Conservation (phyloP, 2,797 vertebrate genomes). For the Champsocephalus esox region DNA sequence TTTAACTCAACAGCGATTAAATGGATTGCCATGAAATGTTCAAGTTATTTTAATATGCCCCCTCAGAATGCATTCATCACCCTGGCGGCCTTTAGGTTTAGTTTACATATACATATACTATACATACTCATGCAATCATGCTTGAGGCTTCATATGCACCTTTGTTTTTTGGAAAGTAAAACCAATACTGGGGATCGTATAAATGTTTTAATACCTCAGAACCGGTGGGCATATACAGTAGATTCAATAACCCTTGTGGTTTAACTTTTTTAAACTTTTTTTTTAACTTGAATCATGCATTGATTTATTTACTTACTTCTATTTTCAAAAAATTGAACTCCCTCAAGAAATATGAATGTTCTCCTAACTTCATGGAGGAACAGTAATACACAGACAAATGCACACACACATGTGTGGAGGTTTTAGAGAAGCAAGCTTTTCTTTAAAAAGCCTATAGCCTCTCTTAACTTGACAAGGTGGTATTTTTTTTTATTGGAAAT, state of each 20-base stretch:
- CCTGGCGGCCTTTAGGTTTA: too few species aligned
- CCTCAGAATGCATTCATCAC: too few species aligned
- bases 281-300: neutral
- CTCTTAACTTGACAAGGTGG: slow-evolving; percentile 9
- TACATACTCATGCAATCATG: neutral
- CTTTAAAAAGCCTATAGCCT: neutral
- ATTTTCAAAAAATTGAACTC: neutral
- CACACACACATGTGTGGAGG: neutral
- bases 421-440: slow-evolving; percentile 5
- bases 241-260: neutral
- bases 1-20: neutral
- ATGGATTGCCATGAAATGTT: neutral
- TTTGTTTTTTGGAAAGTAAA: neutral
- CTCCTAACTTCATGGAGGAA: neutral
- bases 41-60: neutral
- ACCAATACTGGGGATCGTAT: too few species aligned
- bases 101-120: too few species aligned
- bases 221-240: neutral
- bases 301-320: neutral
- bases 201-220: too few species aligned
- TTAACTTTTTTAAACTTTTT: too few species aligned
- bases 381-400: neutral
- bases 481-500: neutral
- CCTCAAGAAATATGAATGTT: neutral
- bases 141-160: neutral